Conservation (phyloP, 1,140 invertebrate species). For the Anoplophora glabripennis region DNA sequence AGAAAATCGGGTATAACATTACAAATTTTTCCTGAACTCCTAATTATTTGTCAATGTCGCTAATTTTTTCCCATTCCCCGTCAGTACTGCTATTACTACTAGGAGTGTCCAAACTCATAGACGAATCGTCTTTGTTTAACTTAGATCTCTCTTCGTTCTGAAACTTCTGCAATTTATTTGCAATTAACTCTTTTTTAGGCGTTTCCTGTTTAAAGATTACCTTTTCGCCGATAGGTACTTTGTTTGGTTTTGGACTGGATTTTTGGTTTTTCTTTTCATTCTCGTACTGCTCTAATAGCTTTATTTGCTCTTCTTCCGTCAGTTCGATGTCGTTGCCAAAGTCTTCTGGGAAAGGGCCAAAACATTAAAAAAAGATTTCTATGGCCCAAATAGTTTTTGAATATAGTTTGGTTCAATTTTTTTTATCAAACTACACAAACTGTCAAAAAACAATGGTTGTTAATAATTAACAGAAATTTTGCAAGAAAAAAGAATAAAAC, state of each 20-base stretch:
- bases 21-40: background rate
- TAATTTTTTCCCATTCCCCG: slow-evolving; percentile 48
- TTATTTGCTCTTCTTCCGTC: slow-evolving; percentile 59
- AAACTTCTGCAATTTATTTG: background rate
- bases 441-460: too few species aligned
- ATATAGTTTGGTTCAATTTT: too few species aligned
- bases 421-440: too few species aligned
- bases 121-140: slow-evolving; percentile 33
- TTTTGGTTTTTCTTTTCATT: slow-evolving; percentile 44
- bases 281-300: slow-evolving; percentile 59
- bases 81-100: slow-evolving; percentile 46
- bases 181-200: slow-evolving; percentile 9
- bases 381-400: background rate
- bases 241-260: slow-evolving; percentile 2
- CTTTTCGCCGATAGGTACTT: slow-evolving; percentile 16
- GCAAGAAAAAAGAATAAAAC: too few species aligned
- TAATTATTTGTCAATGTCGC: slow-evolving; percentile 35
- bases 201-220: slow-evolving; percentile 21
- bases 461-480: too few species aligned
- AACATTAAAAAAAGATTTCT: background rate
- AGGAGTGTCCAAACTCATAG: slow-evolving; percentile 34
- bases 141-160: slow-evolving; percentile 3
- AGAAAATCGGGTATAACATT: background rate
- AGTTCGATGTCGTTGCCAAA: slow-evolving; percentile 58
- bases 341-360: slow-evolving; percentile 54